Base-by-base conservation (phyloP, 2,797 vertebrate species). In the Hyperoplus immaculatus region DNA sequence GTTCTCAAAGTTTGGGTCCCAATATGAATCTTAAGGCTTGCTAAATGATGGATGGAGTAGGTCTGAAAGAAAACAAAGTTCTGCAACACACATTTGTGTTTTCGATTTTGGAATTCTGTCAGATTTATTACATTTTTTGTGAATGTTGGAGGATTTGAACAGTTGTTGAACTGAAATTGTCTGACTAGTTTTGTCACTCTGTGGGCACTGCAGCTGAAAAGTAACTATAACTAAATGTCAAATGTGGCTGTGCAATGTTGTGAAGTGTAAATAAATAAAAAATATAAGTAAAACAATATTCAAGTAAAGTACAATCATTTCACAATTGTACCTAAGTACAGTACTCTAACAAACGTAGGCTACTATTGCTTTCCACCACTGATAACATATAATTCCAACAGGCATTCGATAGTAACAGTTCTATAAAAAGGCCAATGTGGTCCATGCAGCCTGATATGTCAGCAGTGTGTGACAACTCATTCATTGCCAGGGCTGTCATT, bases 401-500 rank as follows among this genome's bases (percentile, higher is more conserved):
- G 10, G 43, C 43, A 45, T 45, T 7, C 43, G 47, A 69, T 38
- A 47, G 47, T 45, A 72, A 54, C 14, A 41, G 7, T 3, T 56
- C 7, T 49, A 54, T 66, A 72, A 56, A 62, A 71, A 79, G 67
- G 53, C 63, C 2, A 7, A 38, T 5, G 50, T 12, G 39, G 45
- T 72, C n/a, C 42, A 4, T 42, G 21, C 39, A 60, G 72, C 43
- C 51, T 21, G 69, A 78, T 66, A 49, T 16, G 18, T 86, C 76
- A 70, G 77, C 71, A 65, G 43, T 61, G 29, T 29, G 29, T 29
- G 54, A 87, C 86, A 81, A 16, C 70, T 83, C 82, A 57, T 70
- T 75, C 78, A 63, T 41, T 60, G 67, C 55, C 21, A 1, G 56
- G 69, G 71, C 69, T 79, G 65, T 81, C 77, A 79, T 84, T 78